phyloP scores from a whole-genome alignment of 2,113 vertebrate genomes.

The Numenius arquata region DNA sequence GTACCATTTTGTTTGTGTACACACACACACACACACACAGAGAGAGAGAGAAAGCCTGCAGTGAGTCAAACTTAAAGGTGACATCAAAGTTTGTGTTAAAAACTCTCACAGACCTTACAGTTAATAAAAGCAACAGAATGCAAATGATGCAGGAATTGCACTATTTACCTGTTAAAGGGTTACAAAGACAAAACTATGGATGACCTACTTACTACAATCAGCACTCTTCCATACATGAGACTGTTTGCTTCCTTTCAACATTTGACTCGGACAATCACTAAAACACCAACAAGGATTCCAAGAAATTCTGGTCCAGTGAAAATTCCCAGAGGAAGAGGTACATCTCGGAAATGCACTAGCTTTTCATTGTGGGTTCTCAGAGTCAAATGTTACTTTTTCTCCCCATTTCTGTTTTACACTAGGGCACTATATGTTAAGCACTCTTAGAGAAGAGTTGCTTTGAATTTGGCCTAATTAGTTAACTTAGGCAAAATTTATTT shows the following conservation, averaged over 20 bases:
- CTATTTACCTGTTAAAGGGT: neutral
- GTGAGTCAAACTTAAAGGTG: neutral
- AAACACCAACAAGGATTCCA: neutral
- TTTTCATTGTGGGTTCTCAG: neutral
- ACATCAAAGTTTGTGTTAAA: neutral
- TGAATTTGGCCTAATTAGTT: neutral
- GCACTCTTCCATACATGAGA: neutral
- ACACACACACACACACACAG: neutral
- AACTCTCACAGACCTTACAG: neutral
- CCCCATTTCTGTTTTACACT: neutral
- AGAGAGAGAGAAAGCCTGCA: too few relatives aligned
- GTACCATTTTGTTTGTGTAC: neutral
- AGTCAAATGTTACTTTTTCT: neutral
- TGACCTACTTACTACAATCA: neutral
- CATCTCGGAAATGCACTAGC: neutral
- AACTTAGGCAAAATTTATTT: neutral
- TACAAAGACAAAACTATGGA: neutral
- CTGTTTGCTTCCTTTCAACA: neutral
- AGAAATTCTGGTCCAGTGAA: neutral
- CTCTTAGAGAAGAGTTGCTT: neutral
- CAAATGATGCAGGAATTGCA: neutral
- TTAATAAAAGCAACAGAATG: neutral
- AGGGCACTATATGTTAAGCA: neutral
- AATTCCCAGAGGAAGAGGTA: neutral
- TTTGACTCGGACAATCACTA: neutral